Percentiles rank a stretch among this genome's conserved stretches.
These are phyloP conservation scores for Microtus montanus DNA, from an alignment of 2,113 vertebrate genomes.

Conservation along the genomic window DNA sequence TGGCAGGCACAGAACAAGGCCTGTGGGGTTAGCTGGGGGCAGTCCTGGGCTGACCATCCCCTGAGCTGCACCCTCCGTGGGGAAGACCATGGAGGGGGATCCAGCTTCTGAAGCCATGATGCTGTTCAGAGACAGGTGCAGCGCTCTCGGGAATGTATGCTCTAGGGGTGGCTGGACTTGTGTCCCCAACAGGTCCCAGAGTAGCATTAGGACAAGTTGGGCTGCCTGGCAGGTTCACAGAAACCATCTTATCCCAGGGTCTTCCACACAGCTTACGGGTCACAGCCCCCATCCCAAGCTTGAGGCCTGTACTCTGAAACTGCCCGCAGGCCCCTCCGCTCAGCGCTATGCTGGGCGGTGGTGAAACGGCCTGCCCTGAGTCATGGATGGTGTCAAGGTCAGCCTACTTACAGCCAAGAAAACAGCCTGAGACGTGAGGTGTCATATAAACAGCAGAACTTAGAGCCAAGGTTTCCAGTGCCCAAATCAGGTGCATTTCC, in stretches of 20 bases:
- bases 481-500: constrained; percentile 28
- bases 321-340: background rate
- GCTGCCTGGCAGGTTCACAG: constrained; percentile 21
- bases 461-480: background rate
- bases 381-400: background rate
- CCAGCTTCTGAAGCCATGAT: constrained; percentile 23
- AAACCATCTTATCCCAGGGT: background rate
- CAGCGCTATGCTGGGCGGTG: background rate
- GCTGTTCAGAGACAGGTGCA: background rate
- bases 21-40: background rate
- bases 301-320: background rate
- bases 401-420: constrained; percentile 46
- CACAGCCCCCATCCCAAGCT: background rate
- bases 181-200: background rate
- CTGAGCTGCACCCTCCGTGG: background rate
- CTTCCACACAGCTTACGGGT: background rate
- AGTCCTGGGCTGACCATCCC: background rate
- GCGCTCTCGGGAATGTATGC: background rate
- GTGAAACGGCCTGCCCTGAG: background rate
- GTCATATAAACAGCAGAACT: constrained; percentile 29
- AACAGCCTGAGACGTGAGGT: constrained; percentile 20
- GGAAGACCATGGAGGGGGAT: background rate
- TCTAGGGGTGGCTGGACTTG: background rate
- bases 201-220: background rate
- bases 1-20: background rate